Conservation (phyloP, 1,140 invertebrate genomes). For the Conus betulinus region DNA sequence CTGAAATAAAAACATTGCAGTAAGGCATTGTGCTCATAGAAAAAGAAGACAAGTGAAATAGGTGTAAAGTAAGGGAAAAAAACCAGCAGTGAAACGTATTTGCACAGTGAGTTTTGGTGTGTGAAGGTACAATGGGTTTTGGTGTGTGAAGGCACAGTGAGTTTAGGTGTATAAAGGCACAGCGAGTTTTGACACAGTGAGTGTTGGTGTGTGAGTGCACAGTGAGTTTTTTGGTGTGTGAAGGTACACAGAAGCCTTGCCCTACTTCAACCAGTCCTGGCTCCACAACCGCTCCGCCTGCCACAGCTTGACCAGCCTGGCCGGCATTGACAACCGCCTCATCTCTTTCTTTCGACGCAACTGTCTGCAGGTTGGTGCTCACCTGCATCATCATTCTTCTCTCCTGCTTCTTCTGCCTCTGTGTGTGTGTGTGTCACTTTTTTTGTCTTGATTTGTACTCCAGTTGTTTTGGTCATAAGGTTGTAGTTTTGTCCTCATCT, state of each 20-base stretch:
- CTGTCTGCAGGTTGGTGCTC: slow-evolving; percentile 63
- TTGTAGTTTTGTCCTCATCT: no score
- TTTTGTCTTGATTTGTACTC: no score
- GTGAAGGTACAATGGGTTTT: not conserved
- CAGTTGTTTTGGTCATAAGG: no score
- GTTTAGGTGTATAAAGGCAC: not conserved
- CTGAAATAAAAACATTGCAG: no score
- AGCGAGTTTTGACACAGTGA: not conserved
- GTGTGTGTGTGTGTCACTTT: no score
- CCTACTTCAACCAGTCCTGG: slow-evolving; percentile 63
- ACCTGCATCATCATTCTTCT: not conserved
- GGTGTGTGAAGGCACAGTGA: not conserved
- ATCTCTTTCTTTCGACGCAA: slow-evolving; percentile 62
- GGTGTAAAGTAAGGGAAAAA: no score
- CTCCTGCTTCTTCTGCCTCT: no score
- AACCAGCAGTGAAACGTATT: no score
- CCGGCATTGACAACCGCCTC: slow-evolving; percentile 48
- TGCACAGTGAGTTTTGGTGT: no score
- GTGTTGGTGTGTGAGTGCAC: slow-evolving; percentile 4
- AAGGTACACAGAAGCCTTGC: slow-evolving; percentile 65
- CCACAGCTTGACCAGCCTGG: slow-evolving; percentile 22
- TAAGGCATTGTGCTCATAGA: no score
- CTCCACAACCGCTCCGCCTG: slow-evolving; percentile 43
- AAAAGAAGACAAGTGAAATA: no score
- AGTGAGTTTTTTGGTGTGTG: slow-evolving; percentile 12